These are phyloP conservation scores for Nothobranchius furzeri DNA, from an alignment of 2,113 vertebrate genomes.

Conservation along the genomic window DNA sequence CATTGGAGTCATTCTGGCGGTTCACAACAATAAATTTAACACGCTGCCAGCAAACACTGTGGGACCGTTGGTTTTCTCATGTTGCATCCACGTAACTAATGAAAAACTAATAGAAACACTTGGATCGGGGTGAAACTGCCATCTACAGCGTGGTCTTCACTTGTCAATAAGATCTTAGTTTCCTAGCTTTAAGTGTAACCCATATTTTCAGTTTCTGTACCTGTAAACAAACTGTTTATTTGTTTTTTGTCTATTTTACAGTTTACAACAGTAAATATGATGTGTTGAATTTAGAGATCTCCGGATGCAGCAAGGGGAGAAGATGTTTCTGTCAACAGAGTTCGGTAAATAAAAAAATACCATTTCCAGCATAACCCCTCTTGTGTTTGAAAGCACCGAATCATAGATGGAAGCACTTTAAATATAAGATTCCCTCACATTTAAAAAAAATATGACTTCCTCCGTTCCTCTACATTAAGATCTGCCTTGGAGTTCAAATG, in stretches of 20 bases:
- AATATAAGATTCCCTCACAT: slow-evolving; percentile 44
- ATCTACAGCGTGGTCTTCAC: slow-evolving; percentile 22
- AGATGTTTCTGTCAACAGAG: background rate
- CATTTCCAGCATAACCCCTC: slow-evolving; percentile 28
- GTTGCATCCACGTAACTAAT: slow-evolving; percentile 6
- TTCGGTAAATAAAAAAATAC: slow-evolving; percentile 7
- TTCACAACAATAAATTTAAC: slow-evolving; percentile 50
- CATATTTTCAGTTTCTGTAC: slow-evolving; percentile 17
- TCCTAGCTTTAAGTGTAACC: slow-evolving; percentile 38
- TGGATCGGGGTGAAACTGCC: background rate
- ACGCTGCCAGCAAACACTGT: slow-evolving; percentile 17
- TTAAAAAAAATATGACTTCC: slow-evolving; percentile 33
- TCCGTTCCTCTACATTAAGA: slow-evolving; percentile 35
- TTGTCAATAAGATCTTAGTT: slow-evolving; percentile 29
- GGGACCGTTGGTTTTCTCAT: background rate
- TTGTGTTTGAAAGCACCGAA: slow-evolving; percentile 31
- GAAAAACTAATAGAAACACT: slow-evolving; percentile 5
- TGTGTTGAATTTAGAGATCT: background rate
- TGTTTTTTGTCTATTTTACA: background rate
- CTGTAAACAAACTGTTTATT: background rate
- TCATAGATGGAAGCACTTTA: slow-evolving; percentile 16
- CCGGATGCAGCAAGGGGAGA: background rate
- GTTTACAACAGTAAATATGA: background rate
- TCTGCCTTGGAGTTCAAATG: slow-evolving; percentile 52
- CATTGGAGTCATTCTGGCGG: slow-evolving; percentile 44